These are phyloP conservation scores for Myotis brandtii DNA, from an alignment of 2,113 vertebrate genomes.

Conservation along the genomic window DNA sequence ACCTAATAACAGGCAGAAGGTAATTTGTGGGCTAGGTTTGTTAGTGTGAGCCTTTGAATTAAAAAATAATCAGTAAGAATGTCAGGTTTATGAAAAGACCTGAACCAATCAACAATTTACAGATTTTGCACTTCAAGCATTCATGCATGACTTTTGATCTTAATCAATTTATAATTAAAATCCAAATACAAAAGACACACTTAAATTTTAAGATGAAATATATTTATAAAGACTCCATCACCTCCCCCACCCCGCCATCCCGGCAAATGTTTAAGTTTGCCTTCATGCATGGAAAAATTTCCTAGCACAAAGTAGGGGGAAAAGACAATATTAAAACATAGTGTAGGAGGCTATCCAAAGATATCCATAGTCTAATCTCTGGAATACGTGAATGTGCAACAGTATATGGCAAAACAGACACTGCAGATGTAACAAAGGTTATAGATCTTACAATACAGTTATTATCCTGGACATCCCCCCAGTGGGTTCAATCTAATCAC, in stretches of 20 bases:
- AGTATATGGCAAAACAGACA: neutral
- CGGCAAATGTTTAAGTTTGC: neutral
- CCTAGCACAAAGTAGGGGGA: neutral
- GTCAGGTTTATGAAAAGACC: neutral
- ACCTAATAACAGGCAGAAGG: neutral
- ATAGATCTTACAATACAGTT: neutral
- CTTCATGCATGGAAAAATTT: neutral
- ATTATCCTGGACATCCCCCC: neutral
- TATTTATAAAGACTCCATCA: neutral
- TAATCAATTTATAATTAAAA: slow-evolving; percentile 48
- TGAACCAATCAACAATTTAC: slow-evolving; percentile 13
- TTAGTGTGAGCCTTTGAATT: slow-evolving; percentile 6
- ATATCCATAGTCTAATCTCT: neutral
- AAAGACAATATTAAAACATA: slow-evolving; percentile 18
- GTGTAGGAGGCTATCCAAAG: neutral
- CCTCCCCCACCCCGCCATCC: too few relatives aligned
- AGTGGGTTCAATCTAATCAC: neutral
- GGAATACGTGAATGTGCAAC: neutral
- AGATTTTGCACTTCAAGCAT: neutral
- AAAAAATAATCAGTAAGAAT: slow-evolving; percentile 11
- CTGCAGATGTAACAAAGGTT: neutral
- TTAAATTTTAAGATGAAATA: slow-evolving; percentile 33
- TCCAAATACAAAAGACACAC: neutral
- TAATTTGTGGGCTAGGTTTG: neutral
- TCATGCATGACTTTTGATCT: neutral